Evolutionary conservation across 1,140 invertebrate genomes (phyloP), one percentile per base, ranked within the genome.

Genomic region (Bombus terrestris): DNA sequence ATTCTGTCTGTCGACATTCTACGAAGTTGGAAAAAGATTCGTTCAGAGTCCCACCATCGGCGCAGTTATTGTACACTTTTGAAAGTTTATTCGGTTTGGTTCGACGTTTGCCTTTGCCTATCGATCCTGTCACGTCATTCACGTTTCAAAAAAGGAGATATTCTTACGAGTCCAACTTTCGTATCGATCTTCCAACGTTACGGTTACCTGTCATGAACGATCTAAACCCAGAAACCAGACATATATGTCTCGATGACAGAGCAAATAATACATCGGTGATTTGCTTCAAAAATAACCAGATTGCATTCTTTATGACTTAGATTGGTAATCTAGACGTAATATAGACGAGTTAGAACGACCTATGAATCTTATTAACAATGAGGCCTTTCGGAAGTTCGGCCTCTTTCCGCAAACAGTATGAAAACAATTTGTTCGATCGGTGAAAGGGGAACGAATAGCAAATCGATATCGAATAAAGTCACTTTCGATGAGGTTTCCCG

Each of bases 151-250:
- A 77, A 86, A 53, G 47, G 18, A 53, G 18, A 53, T 53, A 53
- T 89, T 76, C 66, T 81, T 86, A 68, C 76, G 35, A 62, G 41
- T 73, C 82, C 39, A 43, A 76, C 43, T 72, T 53, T 72, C n/a
- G 37, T 73, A 83, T 89, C 72, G 87, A 89, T 89, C 73, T 62
- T 43, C 18, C 78, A 66, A 75, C 76, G 41, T 39, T 32, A 32
- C 32, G 73, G 71, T 79, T 43, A 62, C 66, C 47, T 53, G 66
- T 53, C 22, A 25, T 32, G 47, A 53, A 53, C 18, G 18, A 22
- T 73, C 72, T 32, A 68, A 69, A 69, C 2, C 59, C 59, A 57
- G 72, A 76, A 76, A 76, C 59, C 25, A 62, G 22, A 71, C 12
- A 64, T 22, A 39, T 68, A 69, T n/a, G 6, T 59, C 69, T 43